Percentiles rank a stretch among this genome's conserved stretches.
Conservation (phyloP, 2,113 vertebrate species). For the Gnathonemus longibarbis region DNA sequence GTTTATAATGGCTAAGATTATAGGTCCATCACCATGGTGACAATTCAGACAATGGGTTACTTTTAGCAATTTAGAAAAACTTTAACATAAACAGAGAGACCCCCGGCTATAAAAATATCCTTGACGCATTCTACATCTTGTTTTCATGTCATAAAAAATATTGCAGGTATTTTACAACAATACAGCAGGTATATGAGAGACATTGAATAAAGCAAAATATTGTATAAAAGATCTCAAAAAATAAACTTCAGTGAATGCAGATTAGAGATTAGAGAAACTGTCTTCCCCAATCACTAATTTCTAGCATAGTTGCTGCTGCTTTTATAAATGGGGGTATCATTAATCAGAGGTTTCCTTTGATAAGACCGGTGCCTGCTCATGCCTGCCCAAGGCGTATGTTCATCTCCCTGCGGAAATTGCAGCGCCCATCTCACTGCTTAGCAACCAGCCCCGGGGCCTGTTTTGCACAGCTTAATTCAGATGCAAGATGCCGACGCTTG, state of each 20-base stretch:
- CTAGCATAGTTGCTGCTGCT: not conserved
- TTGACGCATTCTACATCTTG: not conserved
- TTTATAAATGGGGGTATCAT: not conserved
- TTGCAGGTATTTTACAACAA: not conserved
- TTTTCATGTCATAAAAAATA: not conserved
- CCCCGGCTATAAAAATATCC: not conserved
- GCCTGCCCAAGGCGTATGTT: not conserved
- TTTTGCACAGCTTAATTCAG: conserved; percentile 72
- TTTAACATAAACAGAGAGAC: conserved; percentile 18
- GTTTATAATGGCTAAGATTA: conserved; percentile 57
- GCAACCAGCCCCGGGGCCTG: conserved; percentile 69
- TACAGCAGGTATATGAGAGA: not conserved
- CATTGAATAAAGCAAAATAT: not conserved
- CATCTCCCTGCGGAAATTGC: conserved; percentile 64
- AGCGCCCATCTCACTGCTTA: conserved; percentile 67
- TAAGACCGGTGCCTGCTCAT: not conserved
- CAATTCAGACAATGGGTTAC: conserved; percentile 53
- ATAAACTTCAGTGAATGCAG: not conserved
- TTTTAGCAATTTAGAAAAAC: conserved; percentile 42
- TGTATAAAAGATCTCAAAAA: not conserved
- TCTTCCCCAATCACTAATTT: not conserved
- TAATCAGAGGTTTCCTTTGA: not conserved
- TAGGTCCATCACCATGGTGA: conserved; percentile 63
- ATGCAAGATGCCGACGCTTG: conserved; percentile 56
- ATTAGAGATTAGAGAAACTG: not conserved